Conservation (phyloP, 1,140 invertebrate genomes). For the Dryas iulia region DNA sequence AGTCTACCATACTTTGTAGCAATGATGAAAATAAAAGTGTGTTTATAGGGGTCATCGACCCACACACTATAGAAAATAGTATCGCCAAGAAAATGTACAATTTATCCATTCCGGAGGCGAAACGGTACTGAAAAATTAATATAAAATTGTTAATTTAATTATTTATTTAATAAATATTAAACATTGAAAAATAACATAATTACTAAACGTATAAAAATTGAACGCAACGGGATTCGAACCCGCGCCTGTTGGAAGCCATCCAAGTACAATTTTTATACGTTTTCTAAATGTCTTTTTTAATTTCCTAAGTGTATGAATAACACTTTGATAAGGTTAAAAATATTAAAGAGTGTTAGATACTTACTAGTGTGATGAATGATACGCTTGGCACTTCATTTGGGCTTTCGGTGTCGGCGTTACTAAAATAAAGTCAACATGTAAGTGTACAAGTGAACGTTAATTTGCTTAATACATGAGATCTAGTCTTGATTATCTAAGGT, state of each 20-base stretch:
- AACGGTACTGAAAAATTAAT: constrained; percentile 81
- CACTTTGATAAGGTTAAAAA: no score
- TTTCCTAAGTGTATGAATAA: no score
- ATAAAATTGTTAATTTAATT: constrained; percentile 8
- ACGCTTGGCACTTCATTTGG: constrained; percentile 41
- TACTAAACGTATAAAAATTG: no score
- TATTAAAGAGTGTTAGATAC: no score
- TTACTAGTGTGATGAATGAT: constrained; percentile 50
- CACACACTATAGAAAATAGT: constrained; percentile 82
- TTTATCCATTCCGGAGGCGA: constrained; percentile 81
- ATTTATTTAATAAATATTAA: neutral
- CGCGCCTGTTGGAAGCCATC: no score
- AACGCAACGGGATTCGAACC: no score
- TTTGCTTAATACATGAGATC: no score
- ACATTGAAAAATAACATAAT: no score
- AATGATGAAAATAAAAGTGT: constrained; percentile 86
- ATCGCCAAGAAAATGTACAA: constrained; percentile 81
- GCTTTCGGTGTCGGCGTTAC: constrained; percentile 26
- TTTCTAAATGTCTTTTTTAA: no score
- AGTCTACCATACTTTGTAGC: constrained; percentile 78
- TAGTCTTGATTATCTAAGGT: no score
- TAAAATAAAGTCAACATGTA: neutral
- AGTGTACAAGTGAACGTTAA: neutral
- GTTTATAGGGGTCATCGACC: constrained; percentile 84
- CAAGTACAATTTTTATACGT: no score